A percentile compares a stretch with the other conserved stretches of the same genome.
Evolutionary conservation across 2,888 invertebrate genomes (phyloP).

Genomic region (Drosophila rubida): DNA sequence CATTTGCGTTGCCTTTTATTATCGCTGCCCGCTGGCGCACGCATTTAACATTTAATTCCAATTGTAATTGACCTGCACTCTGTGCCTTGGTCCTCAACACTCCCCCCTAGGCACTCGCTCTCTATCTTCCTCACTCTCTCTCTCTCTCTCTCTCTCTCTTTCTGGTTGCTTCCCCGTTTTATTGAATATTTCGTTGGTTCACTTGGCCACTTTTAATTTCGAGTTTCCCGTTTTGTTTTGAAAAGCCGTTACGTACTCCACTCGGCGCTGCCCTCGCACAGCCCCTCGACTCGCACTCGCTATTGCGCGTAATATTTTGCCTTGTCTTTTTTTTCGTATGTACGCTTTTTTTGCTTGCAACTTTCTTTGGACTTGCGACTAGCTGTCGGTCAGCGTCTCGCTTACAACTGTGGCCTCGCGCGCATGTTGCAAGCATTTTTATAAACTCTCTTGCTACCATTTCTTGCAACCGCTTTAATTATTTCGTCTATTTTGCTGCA

Average conservation of each 20-base stretch:
- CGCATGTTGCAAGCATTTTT: slow-evolving; percentile 78
- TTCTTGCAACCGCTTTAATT: slow-evolving; percentile 62
- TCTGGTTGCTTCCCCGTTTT: slow-evolving; percentile 35
- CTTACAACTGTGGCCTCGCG: slow-evolving; percentile 69
- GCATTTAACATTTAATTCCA: slow-evolving; percentile 69
- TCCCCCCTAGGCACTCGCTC: not conserved
- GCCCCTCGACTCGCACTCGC: not conserved
- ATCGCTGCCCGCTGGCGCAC: slow-evolving; percentile 41
- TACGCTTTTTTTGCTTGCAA: slow-evolving; percentile 2
- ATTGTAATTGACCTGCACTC: slow-evolving; percentile 43
- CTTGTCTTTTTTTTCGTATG: not conserved
- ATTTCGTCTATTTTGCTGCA: slow-evolving; percentile 75
- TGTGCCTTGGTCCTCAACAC: not conserved
- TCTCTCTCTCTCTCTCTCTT: too few species aligned
- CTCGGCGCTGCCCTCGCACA: not conserved
- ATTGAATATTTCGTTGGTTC: slow-evolving; percentile 20
- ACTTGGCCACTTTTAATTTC: slow-evolving; percentile 24
- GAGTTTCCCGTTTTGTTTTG: slow-evolving; percentile 46
- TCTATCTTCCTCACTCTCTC: not conserved
- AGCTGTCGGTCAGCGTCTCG: slow-evolving; percentile 61
- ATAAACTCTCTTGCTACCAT: slow-evolving; percentile 68
- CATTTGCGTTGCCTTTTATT: slow-evolving; percentile 67
- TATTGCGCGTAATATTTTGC: slow-evolving; percentile 26
- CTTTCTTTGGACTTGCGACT: slow-evolving; percentile 37
- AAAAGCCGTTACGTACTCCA: slow-evolving; percentile 61